A percentile compares a stretch with the other conserved stretches of the same genome.
phyloP scores from a whole-genome alignment of 2,888 invertebrate species.

The Monochamus alternatus region DNA sequence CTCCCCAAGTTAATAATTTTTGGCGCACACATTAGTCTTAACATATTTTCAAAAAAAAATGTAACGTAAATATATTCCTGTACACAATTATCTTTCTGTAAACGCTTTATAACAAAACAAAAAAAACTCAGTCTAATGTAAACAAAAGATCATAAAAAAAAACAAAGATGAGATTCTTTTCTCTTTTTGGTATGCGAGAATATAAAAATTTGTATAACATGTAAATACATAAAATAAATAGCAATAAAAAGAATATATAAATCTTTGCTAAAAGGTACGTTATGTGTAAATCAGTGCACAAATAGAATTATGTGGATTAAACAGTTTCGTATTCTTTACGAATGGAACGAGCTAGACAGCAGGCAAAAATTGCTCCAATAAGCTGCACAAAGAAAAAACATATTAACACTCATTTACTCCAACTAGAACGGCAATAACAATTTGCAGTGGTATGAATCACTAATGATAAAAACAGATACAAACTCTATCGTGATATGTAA shows the following conservation, averaged over 20 bases:
- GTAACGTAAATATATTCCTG: conserved; percentile 34
- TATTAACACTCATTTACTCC: not conserved
- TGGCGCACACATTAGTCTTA: conserved; percentile 50
- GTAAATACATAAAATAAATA: conserved; percentile 21
- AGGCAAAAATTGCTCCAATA: conserved; percentile 92
- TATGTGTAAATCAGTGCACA: conserved; percentile 42
- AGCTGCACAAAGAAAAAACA: conserved; percentile 75
- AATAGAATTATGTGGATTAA: conserved; percentile 53
- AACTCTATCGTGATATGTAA: no score
- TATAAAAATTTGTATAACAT: conserved; percentile 8
- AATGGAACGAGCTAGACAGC: conserved; percentile 93
- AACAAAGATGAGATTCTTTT: conserved; percentile 39
- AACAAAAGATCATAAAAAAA: conserved; percentile 49
- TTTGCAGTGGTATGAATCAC: no score
- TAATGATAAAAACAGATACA: no score
- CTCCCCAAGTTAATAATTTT: conserved; percentile 52
- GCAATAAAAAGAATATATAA: conserved; percentile 41
- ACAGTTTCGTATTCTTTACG: conserved; percentile 91
- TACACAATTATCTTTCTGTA: conserved; percentile 1
- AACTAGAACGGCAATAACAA: not conserved
- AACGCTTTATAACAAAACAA: conserved; percentile 36
- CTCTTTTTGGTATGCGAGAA: conserved; percentile 7
- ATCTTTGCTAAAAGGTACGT: conserved; percentile 44
- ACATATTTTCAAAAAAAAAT: conserved; percentile 18
- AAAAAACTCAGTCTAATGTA: conserved; percentile 60